Base-by-base conservation (phyloP, 92 coral and sea anemone species). In the Pocillopora grandis region DNA sequence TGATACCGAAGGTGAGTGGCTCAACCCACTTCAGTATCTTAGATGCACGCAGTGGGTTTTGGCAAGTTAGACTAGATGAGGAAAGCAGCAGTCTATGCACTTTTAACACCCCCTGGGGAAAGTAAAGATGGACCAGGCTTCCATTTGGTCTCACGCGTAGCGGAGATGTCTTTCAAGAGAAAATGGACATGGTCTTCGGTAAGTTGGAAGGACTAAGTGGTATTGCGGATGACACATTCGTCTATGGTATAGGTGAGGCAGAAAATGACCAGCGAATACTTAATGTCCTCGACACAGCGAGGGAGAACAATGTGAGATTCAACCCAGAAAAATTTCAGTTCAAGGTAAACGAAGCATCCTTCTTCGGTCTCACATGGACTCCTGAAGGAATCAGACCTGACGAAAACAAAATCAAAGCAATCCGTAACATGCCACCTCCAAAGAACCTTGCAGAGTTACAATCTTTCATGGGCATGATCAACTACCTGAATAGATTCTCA, bases 61-160 rank as follows among this genome's bases (percentile, higher is more conserved):
- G 89, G 90, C 90, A 89, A 71, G 87, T 80, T 12, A 19, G 15
- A 5, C 82, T 88, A 23, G 88, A 88, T 27, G 88, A 88, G 36
- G 85, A 89, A 23, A 91, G 91, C 80, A 87, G 88, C 75, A 86
- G 58, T 63, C 83, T 86, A 13, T 79, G 89, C 87, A 88, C 91
- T 13, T 91, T 91, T 87, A 86, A 33, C 80, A 89, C 83, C 31
- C 91, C 95, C 4, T 92, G 89, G 91, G 92, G 91, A 33, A 89
- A 89, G 82, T 90, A 61, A 83, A 57, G 89, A 9, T 87, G 89
- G 88, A 89, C 49, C 13, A 70, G 87, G 31, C 88, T 87, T 18
- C 90, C 93, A 7, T 80, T 91, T 85, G 88, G 92, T 9, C 86
- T 88, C 1, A 68, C 90, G 11, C 66, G 72, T 56, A 62, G 88